Base-by-base conservation (phyloP, 1,140 invertebrate genomes). In the Monomorium pharaonis region DNA sequence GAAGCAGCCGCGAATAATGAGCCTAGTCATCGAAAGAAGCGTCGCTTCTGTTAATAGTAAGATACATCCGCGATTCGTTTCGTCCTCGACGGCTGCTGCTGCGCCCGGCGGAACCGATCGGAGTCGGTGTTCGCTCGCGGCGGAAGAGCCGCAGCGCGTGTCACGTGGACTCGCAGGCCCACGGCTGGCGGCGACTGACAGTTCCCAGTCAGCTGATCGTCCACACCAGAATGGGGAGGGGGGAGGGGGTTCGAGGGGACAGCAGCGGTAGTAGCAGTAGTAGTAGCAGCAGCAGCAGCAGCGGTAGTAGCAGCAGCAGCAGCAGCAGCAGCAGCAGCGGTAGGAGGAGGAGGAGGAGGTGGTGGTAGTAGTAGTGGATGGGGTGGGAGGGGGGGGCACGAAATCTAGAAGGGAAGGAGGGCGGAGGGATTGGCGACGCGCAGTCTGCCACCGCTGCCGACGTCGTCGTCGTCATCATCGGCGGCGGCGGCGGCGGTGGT, bases 181-280 rank as follows among this genome's bases (percentile, higher is more conserved):
- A 92, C 90, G 76, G 89, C 84, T 87, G 88, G 74, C 89, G 87
- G 74, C 90, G 65, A 92, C 93, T 92, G 92, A 92, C 92, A 91
- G 90, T 92, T 92, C 86, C 85, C 91, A 92, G 90, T 94, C 93
- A 94, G 93, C 93, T 93, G 93, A 94, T 93, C 91, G 92, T 92
- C 87, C 90, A 90, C 81, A 74, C 81, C 74, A 67, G 74, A 83
- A 84, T 49, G 75, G 27, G 60, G 87, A 77, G 88, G 14, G 72
- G 83, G 86, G 60, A n/a, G 72, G 80, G 86, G 67, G 44, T 44
- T 27, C 51, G 21, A 62, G 78, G 60, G 84, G 67, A 65, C 47
- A 75, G 63, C n/a, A 80, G 70, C 60, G 84, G 75, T 2, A 88
- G 60, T 14, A 89, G 58, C 21, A 78, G 49, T 7, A 85, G 70